Base-by-base conservation (phyloP, 2,113 vertebrate genomes). In the Prionailurus bengalensis region DNA sequence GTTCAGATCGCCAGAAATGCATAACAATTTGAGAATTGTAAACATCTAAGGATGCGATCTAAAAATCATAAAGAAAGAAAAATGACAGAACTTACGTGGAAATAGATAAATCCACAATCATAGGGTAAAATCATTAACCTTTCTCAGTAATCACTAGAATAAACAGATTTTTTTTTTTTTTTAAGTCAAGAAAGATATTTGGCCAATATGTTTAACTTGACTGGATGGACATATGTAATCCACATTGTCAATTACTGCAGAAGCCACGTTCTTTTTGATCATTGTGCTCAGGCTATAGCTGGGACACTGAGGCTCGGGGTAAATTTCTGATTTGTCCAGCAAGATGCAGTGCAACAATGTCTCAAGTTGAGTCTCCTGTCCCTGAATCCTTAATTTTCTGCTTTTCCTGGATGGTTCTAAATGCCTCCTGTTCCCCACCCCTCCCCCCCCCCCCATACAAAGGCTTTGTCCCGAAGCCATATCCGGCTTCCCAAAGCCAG, bases 21-120 rank as follows among this genome's bases (percentile, higher is more conserved):
- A 8, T 25, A 63, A 31, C 51, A 53, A 80, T 85, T 89, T 71
- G 36, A 79, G 42, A 90, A 29, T 25, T 63, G 29, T 53, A n/a
- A 42, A 53, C 48, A 71, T 73, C 80, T 89, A 48, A 90, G 95
- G 81, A 80, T 23, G 68, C 53, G 93, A n/a, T 11, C 71, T 85
- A 85, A 84, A 97, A 80, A 63, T 65, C 13, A 71, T 31, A 83
- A 78, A 73, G 73, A 82, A 91, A 83, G 7, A 61, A 87, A 58
- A 68, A 36, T 3, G n/a, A 45, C 9, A 95, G 65, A 92, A 79
- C 31, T 29, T 29, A 25, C 36, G 17, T 45, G n/a, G 65, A 88
- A 87, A 65, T 19, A 65, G 58, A 66, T 48, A 51, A 84, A 84
- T 80, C 80, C 33, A 68, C 51, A 48, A 15, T 80, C 45, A 58